Evolutionary conservation across 2,113 vertebrate species (phyloP).

Genomic region (Drymodes brunneopygia): DNA sequence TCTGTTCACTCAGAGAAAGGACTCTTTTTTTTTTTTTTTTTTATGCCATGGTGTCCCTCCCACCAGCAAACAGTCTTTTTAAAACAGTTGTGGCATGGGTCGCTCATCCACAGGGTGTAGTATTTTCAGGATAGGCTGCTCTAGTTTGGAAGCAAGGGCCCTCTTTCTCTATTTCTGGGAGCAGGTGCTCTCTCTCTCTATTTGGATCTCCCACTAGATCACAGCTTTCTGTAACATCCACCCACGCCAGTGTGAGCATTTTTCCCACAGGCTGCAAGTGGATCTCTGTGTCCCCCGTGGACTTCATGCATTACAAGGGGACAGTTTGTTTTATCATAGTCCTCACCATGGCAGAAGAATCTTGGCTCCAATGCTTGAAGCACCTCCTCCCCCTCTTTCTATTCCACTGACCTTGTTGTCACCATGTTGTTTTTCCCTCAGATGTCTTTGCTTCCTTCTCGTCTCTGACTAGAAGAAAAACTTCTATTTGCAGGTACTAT

Average conservation of each 20-base stretch:
- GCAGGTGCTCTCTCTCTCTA: not conserved
- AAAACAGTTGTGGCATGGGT: not conserved
- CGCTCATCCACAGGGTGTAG: fast-evolving
- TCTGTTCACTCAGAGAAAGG: not conserved
- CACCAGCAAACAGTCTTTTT: not conserved
- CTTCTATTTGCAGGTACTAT: not conserved
- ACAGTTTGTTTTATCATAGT: not conserved
- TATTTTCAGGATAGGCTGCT: not conserved
- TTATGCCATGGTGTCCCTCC: not conserved
- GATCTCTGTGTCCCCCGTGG: not conserved
- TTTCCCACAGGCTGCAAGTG: not conserved
- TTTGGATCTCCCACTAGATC: not conserved
- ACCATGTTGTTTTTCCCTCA: not conserved
- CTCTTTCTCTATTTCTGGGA: not conserved
- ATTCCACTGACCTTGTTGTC: no score
- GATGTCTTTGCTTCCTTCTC: not conserved
- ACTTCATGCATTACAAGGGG: not conserved
- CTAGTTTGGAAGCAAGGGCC: not conserved
- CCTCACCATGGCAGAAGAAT: not conserved
- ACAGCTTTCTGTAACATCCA: not conserved
- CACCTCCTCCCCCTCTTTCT: no score
- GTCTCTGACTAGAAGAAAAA: not conserved
- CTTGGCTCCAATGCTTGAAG: fast-evolving
- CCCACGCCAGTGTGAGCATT: not conserved
- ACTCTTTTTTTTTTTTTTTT: not conserved